Evolutionary conservation across 2,888 invertebrate genomes (phyloP).

Genomic region (Drosophila algonquin): DNA sequence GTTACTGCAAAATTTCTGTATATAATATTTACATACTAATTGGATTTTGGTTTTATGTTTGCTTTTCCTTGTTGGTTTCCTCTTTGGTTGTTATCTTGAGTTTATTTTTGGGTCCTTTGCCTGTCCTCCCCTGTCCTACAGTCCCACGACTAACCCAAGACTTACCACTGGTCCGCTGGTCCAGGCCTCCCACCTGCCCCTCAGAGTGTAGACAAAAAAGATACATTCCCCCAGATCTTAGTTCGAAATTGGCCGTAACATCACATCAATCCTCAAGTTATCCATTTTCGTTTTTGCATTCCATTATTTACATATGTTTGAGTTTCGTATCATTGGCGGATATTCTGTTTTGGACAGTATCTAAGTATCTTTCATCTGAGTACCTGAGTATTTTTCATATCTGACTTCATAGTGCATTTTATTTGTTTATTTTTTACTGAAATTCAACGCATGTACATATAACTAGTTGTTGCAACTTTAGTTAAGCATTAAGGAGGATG

Average conservation of each 20-base stretch:
- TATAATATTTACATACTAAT: constrained; percentile 60
- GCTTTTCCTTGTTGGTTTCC: constrained; percentile 8
- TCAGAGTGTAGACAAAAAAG: constrained; percentile 17
- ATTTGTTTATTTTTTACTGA: constrained; percentile 21
- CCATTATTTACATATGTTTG: not conserved
- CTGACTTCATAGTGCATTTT: constrained; percentile 42
- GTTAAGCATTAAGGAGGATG: constrained; percentile 39
- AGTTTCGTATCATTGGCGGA: constrained; percentile 16
- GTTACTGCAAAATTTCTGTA: constrained; percentile 41
- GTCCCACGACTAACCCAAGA: constrained; percentile 1
- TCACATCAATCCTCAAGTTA: constrained; percentile 27
- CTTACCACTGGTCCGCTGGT: constrained; percentile 2
- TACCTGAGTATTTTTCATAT: constrained; percentile 8
- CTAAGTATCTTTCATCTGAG: constrained; percentile 2
- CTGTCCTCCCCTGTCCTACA: constrained; percentile 4
- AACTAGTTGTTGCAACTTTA: constrained; percentile 60
- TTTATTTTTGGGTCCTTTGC: not conserved
- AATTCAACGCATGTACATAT: constrained; percentile 57
- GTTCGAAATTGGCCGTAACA: constrained; percentile 24
- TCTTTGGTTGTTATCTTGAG: constrained; percentile 11
- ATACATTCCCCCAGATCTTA: constrained; percentile 10
- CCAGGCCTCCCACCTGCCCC: not conserved
- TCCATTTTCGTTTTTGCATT: constrained; percentile 17
- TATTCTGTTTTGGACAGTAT: not conserved
- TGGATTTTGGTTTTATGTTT: constrained; percentile 41